Conservation (phyloP, 1,140 invertebrate genomes). For the Diorhabda sublineata region DNA sequence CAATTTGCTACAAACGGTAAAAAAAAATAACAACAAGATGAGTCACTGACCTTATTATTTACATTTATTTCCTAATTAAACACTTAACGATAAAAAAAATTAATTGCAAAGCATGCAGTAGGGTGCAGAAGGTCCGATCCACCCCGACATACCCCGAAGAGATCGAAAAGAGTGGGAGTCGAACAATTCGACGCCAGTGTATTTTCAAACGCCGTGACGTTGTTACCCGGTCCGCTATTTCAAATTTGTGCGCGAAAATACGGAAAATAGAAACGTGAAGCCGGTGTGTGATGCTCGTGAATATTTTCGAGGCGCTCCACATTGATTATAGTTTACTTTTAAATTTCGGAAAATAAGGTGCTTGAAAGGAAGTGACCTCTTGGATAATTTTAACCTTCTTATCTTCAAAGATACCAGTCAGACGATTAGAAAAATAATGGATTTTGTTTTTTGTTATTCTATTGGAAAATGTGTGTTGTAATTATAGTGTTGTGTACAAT, state of each 20-base stretch:
- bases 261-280: not conserved
- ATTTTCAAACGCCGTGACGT: conserved; percentile 37
- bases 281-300: not conserved
- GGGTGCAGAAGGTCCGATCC: conserved; percentile 38
- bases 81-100: conserved; percentile 46
- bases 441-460: conserved; percentile 6
- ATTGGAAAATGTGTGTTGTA: conserved; percentile 10
- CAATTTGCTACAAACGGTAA: not conserved
- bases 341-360: no score
- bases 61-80: conserved; percentile 41
- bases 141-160: conserved; percentile 27
- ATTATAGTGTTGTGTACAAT: conserved; percentile 18
- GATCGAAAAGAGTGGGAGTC: conserved; percentile 33
- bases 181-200: conserved; percentile 34
- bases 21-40: conserved; percentile 26
- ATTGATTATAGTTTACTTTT: not conserved
- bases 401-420: not conserved
- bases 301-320: not conserved
- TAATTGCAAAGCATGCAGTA: conserved; percentile 46
- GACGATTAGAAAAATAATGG: not conserved
- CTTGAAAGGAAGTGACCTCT: not conserved
- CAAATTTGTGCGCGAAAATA: conserved; percentile 17
- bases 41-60: conserved; percentile 42
- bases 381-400: not conserved
- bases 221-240: conserved; percentile 8